Evolutionary conservation across 2,113 vertebrate genomes (phyloP), one percentile per base, ranked within the genome.

Genomic region (Cranoglanis bouderius): DNA sequence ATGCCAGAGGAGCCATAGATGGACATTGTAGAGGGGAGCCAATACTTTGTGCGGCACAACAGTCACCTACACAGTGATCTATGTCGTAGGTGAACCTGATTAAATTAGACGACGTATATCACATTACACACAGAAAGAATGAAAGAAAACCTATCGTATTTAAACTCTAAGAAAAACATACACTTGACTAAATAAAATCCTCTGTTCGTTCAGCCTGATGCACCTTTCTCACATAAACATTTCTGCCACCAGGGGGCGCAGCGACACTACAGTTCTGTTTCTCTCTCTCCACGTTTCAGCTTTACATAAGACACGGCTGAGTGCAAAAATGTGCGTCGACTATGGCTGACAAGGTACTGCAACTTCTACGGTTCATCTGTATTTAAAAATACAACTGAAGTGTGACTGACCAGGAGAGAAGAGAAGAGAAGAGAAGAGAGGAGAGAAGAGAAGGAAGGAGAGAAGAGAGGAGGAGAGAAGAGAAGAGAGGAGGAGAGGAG

Each of bases 221-320:
- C 51, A 53, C 12, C 2, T 14, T 14, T 53, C 13, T 38, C 6
- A 77, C 7, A 35, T 32, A 51, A 29, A 38, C 51, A 12, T 84
- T 19, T 43, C 32, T 18, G 16, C 92, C 90, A 93, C 91, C 88
- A 91, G 92, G 59, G 81, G 91, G 91, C 81, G 51, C 85, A 51
- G 63, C 9, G 12, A 84, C 32, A 8, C 18, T 35, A 82, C 51
- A 55, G 6, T 35, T 53, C 77, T 80, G 38, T 49, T 24, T 21
- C 21, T 29, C 24, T 63, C 59, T 2, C 14, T 19, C 35, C 6
- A 32, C 10, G 4, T 40, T 77, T 26, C 67, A 40, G 82, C 8
- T 38, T 51, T 81, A 46, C 2, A 8, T 77, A 21, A 40, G 4
- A 43, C 8, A 74, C 1, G 16, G 16, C 18, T 21, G 38, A 74